Evolutionary conservation across 1,140 invertebrate species (phyloP).

Genomic region (Nasonia giraulti): DNA sequence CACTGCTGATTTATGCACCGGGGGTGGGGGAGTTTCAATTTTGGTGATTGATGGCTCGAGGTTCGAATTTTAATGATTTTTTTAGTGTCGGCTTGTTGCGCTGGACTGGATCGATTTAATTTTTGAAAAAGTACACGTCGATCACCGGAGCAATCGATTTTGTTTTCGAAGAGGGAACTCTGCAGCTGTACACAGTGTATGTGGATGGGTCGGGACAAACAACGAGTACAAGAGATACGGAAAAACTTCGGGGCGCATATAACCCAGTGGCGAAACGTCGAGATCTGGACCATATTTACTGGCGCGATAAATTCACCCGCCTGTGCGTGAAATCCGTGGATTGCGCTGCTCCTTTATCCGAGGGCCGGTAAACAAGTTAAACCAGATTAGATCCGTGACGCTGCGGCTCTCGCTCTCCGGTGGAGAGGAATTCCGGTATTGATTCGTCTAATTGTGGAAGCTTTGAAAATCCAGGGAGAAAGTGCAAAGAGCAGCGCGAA

Average conservation of each 20-base stretch:
- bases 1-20: background rate
- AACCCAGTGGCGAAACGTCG: background rate
- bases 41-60: background rate
- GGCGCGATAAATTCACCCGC: conserved; percentile 62
- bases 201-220: no score
- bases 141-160: background rate
- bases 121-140: background rate
- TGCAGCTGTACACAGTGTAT: background rate
- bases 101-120: background rate
- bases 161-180: background rate
- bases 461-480: background rate
- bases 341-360: conserved; percentile 65
- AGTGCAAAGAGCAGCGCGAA: background rate
- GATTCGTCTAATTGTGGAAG: background rate
- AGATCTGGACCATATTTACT: conserved; percentile 57
- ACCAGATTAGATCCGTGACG: conserved; percentile 66
- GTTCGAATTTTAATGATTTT: background rate
- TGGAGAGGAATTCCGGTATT: background rate
- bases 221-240: background rate
- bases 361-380: conserved; percentile 68
- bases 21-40: background rate
- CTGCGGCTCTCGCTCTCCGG: background rate
- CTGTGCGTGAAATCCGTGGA: conserved; percentile 56
- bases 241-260: background rate
- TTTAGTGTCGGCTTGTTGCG: background rate